Percentiles rank a stretch among this genome's conserved stretches.
These are phyloP conservation scores for Hybognathus amarus DNA, from an alignment of 2,797 vertebrate species.

Conservation along the genomic window DNA sequence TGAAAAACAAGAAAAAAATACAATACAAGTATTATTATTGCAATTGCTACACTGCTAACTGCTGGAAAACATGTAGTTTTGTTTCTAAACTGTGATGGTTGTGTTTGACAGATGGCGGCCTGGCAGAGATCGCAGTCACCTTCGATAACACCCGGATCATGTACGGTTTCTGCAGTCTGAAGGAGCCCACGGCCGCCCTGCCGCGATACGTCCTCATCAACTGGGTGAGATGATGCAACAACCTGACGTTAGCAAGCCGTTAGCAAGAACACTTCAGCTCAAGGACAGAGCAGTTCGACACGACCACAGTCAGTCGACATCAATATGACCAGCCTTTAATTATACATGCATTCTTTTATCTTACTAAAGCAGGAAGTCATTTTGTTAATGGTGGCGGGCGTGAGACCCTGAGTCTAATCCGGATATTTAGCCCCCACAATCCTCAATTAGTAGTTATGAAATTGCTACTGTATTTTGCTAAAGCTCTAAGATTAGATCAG, in stretches of 20 bases:
- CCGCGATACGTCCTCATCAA: conserved; percentile 98
- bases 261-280: conserved; percentile 24
- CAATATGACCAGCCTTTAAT: conserved; percentile 1
- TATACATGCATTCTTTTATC: background rate
- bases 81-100: conserved; percentile 20
- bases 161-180: conserved; percentile 98
- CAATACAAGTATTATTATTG: no score
- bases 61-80: no score
- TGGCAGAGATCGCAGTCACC: conserved; percentile 87
- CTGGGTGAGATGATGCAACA: conserved; percentile 82
- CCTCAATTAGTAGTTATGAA: conserved; percentile 12
- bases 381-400: conserved; percentile 3
- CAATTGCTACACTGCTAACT: no score
- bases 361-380: conserved; percentile 4
- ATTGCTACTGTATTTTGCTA: background rate
- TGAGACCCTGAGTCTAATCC: background rate
- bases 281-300: conserved; percentile 3
- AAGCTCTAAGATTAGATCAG: conserved; percentile 1
- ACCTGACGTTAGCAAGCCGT: conserved; percentile 7
- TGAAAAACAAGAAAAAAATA: no score
- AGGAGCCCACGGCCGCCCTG: conserved; percentile 87
- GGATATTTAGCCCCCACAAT: background rate
- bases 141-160: conserved; percentile 94
- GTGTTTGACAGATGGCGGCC: conserved; percentile 83
- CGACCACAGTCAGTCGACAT: background rate